A percentile compares a stretch with the other conserved stretches of the same genome.
Evolutionary conservation across 1,140 invertebrate genomes (phyloP).

Genomic region (Pseudomyrmex cubaensis): DNA sequence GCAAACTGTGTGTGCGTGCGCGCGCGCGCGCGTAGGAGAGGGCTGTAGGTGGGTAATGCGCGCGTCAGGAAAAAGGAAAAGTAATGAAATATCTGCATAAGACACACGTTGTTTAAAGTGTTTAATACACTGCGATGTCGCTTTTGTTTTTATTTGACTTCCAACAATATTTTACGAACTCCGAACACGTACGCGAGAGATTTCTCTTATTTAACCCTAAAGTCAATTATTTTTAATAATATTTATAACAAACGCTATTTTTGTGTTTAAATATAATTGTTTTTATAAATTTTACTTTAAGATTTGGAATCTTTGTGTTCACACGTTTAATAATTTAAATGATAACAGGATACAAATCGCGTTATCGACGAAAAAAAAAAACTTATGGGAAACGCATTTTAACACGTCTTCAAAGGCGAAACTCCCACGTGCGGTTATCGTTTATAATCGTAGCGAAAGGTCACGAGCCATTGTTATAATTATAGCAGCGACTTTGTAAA

Average conservation of each 20-base stretch:
- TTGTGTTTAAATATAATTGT: no score
- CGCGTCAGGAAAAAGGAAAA: no score
- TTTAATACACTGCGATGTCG: neutral
- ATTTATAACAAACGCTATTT: no score
- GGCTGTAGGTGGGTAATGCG: neutral
- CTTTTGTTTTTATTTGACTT: constrained; percentile 7
- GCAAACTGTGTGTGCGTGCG: neutral
- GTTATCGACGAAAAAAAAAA: neutral
- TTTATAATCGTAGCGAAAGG: constrained; percentile 16
- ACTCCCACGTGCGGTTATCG: neutral
- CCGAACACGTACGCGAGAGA: neutral
- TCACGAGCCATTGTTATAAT: constrained; percentile 12
- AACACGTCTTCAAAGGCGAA: neutral
- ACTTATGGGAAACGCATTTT: neutral
- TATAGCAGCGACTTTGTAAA: neutral
- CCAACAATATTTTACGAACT: neutral
- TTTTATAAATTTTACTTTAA: no score
- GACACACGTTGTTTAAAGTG: neutral
- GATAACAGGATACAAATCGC: no score
- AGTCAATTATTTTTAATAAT: no score
- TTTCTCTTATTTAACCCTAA: no score
- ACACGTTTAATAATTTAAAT: no score
- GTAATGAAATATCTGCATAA: neutral
- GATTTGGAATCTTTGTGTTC: no score
- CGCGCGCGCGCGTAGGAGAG: neutral